A percentile compares a stretch with the other conserved stretches of the same genome.
These are phyloP conservation scores for Hydrochoerus hydrochaeris DNA, from an alignment of 2,113 vertebrate species.

Conservation along the genomic window DNA sequence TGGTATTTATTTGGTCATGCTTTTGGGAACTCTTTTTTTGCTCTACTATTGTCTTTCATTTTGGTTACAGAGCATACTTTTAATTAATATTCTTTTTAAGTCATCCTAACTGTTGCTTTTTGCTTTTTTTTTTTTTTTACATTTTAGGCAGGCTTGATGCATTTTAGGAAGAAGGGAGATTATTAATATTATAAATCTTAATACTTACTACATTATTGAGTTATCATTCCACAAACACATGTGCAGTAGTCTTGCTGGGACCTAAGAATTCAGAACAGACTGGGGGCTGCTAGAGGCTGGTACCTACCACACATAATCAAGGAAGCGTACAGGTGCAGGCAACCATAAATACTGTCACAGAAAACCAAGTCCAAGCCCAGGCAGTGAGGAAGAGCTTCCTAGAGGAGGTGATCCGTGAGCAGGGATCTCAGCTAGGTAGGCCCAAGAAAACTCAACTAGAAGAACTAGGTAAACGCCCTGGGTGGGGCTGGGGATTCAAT, in stretches of 20 bases:
- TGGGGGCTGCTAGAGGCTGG: not conserved
- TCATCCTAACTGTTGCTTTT: not conserved
- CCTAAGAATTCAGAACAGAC: not conserved
- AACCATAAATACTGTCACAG: not conserved
- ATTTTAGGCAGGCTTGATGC: conserved; percentile 1
- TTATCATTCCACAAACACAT: not conserved
- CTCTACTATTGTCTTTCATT: conserved; percentile 31
- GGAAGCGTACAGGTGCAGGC: not conserved
- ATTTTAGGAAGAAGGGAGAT: conserved; percentile 39
- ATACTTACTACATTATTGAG: not conserved
- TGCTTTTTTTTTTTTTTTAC: not conserved
- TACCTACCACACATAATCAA: too few relatives aligned
- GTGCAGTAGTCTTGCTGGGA: not conserved
- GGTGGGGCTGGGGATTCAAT: not conserved
- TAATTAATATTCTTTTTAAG: conserved; percentile 40
- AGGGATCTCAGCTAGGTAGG: not conserved
- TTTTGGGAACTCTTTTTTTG: not conserved
- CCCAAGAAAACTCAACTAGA: not conserved
- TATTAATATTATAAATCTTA: not conserved
- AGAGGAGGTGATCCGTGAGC: not conserved
- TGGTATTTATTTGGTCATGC: not conserved
- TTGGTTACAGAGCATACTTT: not conserved
- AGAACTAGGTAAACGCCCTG: not conserved
- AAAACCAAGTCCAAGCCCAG: not conserved
- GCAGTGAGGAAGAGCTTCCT: not conserved